Base-by-base conservation (phyloP, 53 echinoderm and acorn worm genomes). In the Holothuria leucospilota region DNA sequence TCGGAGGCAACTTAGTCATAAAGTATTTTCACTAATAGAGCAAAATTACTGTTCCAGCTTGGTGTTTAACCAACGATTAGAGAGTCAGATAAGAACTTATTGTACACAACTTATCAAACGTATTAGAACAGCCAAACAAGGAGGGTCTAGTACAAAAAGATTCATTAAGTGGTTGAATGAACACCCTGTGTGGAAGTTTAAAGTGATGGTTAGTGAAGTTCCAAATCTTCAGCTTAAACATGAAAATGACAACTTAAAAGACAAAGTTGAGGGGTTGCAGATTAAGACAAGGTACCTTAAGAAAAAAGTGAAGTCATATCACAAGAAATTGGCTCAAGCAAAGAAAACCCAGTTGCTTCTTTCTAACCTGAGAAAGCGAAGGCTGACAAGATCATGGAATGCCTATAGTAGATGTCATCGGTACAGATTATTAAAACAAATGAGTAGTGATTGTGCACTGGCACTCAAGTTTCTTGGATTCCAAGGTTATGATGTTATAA, bases 121-220 rank as follows among this genome's bases (percentile, higher is more conserved):
- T 29, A 70, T 38, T 14, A 9, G 21, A 38, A 70, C 21, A 70
- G 70, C 70, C 21, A 69, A 69, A 29, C 6, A 69, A 18, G 70
- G 38, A 34, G 70, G 38, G 38, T 70, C 70, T 29, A 34, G 70
- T 70, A 70, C 29, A 70, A 69, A 69, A 26, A 70, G 20, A 70
- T 70, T 70, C 38, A 70, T 70, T 39, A 29, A 70, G 70, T 70
- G 70, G 20, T 13, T 70, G 21, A 28, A 69, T 38, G 69, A 69
- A 70, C 70, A 70, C 38, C 29, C 38, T 29, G 70, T 70, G 20
- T 70, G 70, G 29, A 70, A 70, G 38, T 70, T 70, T 40, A 70
- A 70, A 39, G 15, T 34, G 14, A 20, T 70, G 10, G 29, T 68
- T 68, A 23, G 34, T 70, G 14, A 70, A 34, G 7, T 70, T 70